phyloP scores from a whole-genome alignment of 2,888 invertebrate genomes.

The Cryptocheilus praepositus region DNA sequence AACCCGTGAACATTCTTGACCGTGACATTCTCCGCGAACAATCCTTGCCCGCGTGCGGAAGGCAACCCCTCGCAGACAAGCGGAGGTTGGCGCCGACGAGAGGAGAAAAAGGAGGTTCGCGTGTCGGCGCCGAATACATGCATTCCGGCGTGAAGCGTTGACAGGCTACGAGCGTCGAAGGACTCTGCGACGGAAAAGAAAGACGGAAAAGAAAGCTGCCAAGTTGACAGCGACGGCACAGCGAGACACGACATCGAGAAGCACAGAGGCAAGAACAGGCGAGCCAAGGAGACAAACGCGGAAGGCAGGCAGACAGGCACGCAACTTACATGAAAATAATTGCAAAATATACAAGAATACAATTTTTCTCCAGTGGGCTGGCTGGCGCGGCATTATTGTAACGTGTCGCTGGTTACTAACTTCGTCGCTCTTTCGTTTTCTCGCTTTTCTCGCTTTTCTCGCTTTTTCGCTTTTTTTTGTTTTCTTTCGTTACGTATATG shows the following conservation, averaged over 20 bases:
- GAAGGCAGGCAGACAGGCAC: neutral
- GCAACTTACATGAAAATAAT: constrained; percentile 71
- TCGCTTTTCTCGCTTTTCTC: constrained; percentile 19
- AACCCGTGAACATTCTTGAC: too few species aligned
- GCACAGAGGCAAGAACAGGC: neutral
- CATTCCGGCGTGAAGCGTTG: too few species aligned
- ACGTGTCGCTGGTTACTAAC: constrained; percentile 26
- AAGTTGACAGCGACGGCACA: neutral
- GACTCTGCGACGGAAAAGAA: neutral
- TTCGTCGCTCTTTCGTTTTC: constrained; percentile 1
- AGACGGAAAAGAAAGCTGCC: neutral
- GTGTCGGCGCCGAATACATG: too few species aligned
- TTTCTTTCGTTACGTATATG: constrained; percentile 14
- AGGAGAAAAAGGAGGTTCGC: neutral
- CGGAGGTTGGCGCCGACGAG: too few species aligned
- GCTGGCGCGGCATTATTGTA: constrained; percentile 63
- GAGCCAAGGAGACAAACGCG: neutral
- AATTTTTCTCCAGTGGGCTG: constrained; percentile 67
- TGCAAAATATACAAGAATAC: constrained; percentile 71
- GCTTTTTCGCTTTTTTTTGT: constrained; percentile 25
- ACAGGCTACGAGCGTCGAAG: too few species aligned
- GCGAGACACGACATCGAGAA: neutral
- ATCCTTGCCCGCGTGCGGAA: neutral
- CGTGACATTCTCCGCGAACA: neutral
- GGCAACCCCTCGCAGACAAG: too few species aligned